These are phyloP conservation scores for Pristionchus maxplancki DNA, from an alignment of 2,888 invertebrate species.

Conservation along the genomic window DNA sequence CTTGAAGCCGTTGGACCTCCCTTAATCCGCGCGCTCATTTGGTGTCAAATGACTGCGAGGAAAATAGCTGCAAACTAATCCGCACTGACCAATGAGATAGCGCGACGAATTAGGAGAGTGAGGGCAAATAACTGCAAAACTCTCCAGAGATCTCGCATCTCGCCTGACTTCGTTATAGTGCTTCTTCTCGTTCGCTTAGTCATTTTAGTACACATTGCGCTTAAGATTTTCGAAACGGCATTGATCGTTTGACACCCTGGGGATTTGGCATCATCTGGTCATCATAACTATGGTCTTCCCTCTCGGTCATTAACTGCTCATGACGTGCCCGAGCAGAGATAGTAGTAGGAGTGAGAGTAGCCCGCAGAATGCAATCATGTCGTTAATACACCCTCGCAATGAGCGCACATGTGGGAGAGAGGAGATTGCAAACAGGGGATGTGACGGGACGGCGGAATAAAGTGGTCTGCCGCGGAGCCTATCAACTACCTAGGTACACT, in stretches of 20 bases:
- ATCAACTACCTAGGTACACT: too few relatives aligned
- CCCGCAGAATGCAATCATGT: constrained; percentile 20
- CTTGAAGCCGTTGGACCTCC: not conserved
- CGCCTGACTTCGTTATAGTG: not conserved
- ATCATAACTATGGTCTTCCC: constrained; percentile 7
- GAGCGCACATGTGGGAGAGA: not conserved
- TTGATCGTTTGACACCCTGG: not conserved
- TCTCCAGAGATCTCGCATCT: not conserved
- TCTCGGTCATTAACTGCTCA: too few relatives aligned
- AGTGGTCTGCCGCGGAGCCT: too few relatives aligned
- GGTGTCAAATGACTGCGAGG: not conserved
- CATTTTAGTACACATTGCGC: not conserved
- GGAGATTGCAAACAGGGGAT: too few relatives aligned
- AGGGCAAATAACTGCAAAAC: not conserved
- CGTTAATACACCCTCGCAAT: constrained; percentile 28
- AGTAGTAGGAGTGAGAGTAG: not conserved
- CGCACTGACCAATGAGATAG: not conserved
- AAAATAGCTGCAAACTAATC: not conserved
- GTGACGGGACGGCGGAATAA: too few relatives aligned
- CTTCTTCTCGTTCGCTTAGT: not conserved
- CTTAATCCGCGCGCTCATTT: not conserved
- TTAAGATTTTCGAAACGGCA: not conserved
- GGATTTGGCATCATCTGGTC: not conserved
- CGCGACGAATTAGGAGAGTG: not conserved
- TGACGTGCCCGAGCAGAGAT: not conserved